These are phyloP conservation scores for Erynnis tages DNA, from an alignment of 2,888 invertebrate genomes.

Conservation along the genomic window DNA sequence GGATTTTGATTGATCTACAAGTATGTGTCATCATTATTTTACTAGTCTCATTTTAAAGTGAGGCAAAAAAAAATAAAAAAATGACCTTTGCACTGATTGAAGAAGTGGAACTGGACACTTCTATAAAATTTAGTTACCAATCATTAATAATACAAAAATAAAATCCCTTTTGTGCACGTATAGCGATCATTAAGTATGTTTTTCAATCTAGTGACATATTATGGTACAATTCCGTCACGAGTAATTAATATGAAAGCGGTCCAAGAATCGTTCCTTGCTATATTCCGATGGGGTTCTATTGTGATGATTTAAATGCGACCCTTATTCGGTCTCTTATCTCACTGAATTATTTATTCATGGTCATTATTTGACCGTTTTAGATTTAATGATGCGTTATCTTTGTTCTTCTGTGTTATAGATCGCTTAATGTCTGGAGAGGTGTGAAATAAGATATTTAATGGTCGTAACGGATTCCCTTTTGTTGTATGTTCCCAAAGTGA, in stretches of 20 bases:
- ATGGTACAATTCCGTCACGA: conserved; percentile 73
- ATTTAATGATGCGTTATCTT: conserved; percentile 75
- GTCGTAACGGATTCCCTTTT: conserved; percentile 61
- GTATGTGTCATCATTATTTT: not conserved
- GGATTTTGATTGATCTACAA: not conserved
- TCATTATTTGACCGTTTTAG: conserved; percentile 80
- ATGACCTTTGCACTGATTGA: conserved; percentile 6
- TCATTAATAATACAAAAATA: conserved; percentile 23
- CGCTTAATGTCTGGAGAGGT: conserved; percentile 67
- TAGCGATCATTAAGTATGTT: conserved; percentile 28
- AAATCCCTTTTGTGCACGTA: conserved; percentile 26
- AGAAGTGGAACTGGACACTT: conserved; percentile 21
- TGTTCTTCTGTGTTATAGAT: conserved; percentile 68
- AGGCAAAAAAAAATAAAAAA: conserved; percentile 1
- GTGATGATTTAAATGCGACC: conserved; percentile 58
- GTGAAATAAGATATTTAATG: conserved; percentile 74
- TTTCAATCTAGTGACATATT: conserved; percentile 59
- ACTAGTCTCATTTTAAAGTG: not conserved
- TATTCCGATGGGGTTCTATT: conserved; percentile 62
- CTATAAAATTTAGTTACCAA: conserved; percentile 7
- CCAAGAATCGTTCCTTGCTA: conserved; percentile 57
- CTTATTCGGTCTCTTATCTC: conserved; percentile 57
- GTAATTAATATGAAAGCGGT: conserved; percentile 68
- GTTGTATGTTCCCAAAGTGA: conserved; percentile 40
- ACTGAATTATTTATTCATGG: conserved; percentile 77